phyloP scores from a whole-genome alignment of 2,113 vertebrate species.

The Diphyllodes magnificus region DNA sequence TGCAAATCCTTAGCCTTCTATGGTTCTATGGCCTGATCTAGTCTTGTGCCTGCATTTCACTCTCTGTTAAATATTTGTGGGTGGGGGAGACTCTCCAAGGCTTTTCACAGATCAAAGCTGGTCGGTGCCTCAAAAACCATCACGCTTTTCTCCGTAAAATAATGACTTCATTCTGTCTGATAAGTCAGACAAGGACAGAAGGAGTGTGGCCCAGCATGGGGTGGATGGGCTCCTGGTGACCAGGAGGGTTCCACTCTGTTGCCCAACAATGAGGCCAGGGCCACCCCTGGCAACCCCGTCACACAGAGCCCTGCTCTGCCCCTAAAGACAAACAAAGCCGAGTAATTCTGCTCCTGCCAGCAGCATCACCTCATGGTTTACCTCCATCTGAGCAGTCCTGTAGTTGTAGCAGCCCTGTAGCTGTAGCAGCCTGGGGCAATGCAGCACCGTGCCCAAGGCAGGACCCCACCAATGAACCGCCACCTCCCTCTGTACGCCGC shows the following conservation, averaged over 20 bases:
- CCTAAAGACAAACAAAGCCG: background rate
- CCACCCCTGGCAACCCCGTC: rapidly evolving
- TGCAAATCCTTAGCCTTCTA: background rate
- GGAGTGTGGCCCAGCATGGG: rapidly evolving
- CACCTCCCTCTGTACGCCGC: rapidly evolving
- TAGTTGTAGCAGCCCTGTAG: background rate
- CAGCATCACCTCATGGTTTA: rapidly evolving
- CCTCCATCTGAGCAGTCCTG: rapidly evolving
- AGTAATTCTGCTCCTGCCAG: background rate
- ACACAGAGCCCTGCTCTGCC: background rate
- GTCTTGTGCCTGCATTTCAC: background rate
- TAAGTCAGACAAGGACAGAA: background rate
- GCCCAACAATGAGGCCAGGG: background rate
- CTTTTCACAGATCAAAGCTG: background rate
- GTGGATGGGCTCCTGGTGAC: background rate
- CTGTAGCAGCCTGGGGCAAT: background rate
- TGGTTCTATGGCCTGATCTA: background rate
- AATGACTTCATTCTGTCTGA: background rate
- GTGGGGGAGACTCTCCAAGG: background rate
- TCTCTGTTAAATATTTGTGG: background rate
- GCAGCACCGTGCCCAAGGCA: rapidly evolving
- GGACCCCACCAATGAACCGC: rapidly evolving
- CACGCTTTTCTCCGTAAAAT: rapidly evolving
- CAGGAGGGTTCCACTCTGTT: background rate
- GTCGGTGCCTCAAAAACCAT: background rate